Conservation (phyloP, 2,888 invertebrate species). For the Steinernema carpocapsae region DNA sequence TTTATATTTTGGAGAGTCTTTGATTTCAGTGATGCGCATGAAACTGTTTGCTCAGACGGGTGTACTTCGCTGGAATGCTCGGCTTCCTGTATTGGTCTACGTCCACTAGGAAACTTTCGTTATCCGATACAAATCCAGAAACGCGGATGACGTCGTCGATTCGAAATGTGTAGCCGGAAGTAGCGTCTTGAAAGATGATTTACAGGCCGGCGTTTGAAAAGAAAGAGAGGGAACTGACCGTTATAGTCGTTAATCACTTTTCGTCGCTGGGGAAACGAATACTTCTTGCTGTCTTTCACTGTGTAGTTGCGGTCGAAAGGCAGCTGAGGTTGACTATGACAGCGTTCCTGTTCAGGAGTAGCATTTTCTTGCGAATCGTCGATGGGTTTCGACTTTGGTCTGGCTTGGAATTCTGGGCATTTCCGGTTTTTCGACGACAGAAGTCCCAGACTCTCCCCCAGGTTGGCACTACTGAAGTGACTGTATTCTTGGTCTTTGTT, state of each 20-base stretch:
- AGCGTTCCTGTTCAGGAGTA: too few species aligned
- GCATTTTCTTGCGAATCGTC: too few species aligned
- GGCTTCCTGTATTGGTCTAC: background rate
- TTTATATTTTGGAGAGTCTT: too few species aligned
- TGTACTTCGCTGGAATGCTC: background rate
- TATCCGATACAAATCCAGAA: background rate
- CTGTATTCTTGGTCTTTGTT: slow-evolving; percentile 16
- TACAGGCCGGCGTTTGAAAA: background rate
- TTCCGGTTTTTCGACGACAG: background rate
- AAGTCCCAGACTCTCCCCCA: background rate
- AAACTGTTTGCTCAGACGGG: background rate
- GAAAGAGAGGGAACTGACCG: background rate
- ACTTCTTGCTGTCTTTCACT: slow-evolving; percentile 4
- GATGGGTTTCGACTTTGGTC: too few species aligned
- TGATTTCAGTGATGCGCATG: too few species aligned
- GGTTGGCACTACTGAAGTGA: background rate
- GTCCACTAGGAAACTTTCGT: background rate
- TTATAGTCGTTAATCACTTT: background rate
- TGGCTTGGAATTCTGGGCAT: too few species aligned
- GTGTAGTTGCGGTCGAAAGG: slow-evolving; percentile 16
- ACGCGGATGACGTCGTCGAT: background rate
- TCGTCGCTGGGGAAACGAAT: slow-evolving; percentile 15
- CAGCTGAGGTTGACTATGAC: background rate
- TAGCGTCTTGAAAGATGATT: background rate
- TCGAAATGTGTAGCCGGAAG: background rate